Evolutionary conservation across 1,140 invertebrate species (phyloP), one percentile per base, ranked within the genome.

Genomic region (Leptopilina clavipes): DNA sequence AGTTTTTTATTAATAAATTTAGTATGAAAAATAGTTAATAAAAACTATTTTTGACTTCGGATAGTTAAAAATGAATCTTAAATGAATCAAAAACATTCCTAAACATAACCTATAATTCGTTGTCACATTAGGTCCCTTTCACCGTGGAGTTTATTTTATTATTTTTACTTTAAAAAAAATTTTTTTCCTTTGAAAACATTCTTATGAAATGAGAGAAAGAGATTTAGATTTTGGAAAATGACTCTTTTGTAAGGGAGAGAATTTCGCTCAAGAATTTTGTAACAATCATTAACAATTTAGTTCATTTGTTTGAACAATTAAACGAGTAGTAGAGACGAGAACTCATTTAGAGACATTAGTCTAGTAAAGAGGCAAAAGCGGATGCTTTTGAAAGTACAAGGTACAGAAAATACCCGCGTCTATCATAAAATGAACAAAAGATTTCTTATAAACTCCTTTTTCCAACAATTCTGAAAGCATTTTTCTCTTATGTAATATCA

Each of bases 401-500:
- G 17, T 54, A 6, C 5, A 65, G 59, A 65, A 31, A 22, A 40
- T 22, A 65, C n/a, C n/a, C n/a, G n/a, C 25, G 25, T 65, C 59
- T 65, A 65, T 11, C 59, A 65, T 65, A 31, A 65, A 65, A 65
- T 65, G 59, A 65, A 65, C 25, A 65, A 65, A 65, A 65, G 59
- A 25, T 65, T 65, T 65, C 59, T 65, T 31, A 65, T 25, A 65
- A 65, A 65, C 59, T 37, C 22, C 56, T n/a, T 65, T 12, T 65
- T 65, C 14, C 56, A 18, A 65, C 25, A 31, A 31, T 22, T 65
- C 25, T 31, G 22, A 65, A 65, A 65, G 56, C 22, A 22, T 65
- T 65, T n/a, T 65, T 65, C 22, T 25, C 31, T 65, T 31, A 65
- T 22, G 22, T 25, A 65, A 65, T n/a, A 31, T 65, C 56, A 31